Percentiles rank a stretch among this genome's conserved stretches.
Conservation (phyloP, 2,797 vertebrate genomes). For the Allenopithecus nigroviridis region DNA sequence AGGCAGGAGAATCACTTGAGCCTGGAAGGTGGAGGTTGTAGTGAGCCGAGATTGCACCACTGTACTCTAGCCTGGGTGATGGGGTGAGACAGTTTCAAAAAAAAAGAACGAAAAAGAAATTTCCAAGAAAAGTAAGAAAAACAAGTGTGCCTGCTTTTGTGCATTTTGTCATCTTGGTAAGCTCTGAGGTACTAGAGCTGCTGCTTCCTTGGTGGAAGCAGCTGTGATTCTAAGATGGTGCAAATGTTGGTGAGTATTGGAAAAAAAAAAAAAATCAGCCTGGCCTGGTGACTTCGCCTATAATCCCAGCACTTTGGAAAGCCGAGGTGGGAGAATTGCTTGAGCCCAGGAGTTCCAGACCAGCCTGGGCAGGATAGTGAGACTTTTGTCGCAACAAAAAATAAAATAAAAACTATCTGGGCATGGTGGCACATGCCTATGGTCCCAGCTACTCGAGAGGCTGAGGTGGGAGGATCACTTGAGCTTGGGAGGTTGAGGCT, state of each 20-base stretch:
- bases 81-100: not conserved
- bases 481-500: too few species aligned
- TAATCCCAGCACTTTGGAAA: not conserved
- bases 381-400: not conserved
- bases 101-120: not conserved
- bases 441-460: not conserved
- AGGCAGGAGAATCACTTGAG: not conserved
- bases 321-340: not conserved
- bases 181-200: not conserved
- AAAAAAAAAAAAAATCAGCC: not conserved
- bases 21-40: not conserved
- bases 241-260: not conserved
- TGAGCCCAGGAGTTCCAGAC: not conserved
- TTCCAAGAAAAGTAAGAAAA: slow-evolving; percentile 3
- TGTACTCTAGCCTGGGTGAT: not conserved
- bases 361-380: not conserved
- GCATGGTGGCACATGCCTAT: not conserved
- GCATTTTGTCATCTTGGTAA: not conserved
- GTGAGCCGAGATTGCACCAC: not conserved
- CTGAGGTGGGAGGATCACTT: too few species aligned
- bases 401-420: not conserved
- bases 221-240: not conserved
- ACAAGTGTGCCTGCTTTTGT: not conserved
- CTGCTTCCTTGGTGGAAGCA: not conserved
- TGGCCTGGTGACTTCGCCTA: not conserved